phyloP scores from a whole-genome alignment of 2,113 vertebrate genomes.

The Datnioides undecimradiatus region DNA sequence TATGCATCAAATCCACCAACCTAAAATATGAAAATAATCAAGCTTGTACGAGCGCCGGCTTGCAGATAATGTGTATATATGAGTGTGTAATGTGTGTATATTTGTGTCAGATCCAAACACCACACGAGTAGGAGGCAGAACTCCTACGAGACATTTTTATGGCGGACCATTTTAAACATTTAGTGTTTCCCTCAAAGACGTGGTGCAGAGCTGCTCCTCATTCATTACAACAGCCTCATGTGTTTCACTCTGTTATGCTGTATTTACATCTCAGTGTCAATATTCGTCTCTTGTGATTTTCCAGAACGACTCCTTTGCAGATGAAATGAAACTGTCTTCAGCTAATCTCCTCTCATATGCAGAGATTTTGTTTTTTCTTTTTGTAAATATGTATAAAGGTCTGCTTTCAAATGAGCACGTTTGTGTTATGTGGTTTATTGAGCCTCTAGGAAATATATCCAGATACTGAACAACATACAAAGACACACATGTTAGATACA shows the following conservation, averaged over 20 bases:
- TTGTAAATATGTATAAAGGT: slow-evolving; percentile 74
- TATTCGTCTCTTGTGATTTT: slow-evolving; percentile 53
- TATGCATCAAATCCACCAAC: slow-evolving; percentile 17
- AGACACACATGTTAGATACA: neutral
- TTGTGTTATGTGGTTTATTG: slow-evolving; percentile 47
- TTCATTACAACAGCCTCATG: slow-evolving; percentile 35
- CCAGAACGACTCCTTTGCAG: slow-evolving; percentile 51
- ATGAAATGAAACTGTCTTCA: slow-evolving; percentile 52
- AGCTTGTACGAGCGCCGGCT: slow-evolving; percentile 5
- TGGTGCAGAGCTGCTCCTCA: slow-evolving; percentile 43
- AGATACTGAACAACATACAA: slow-evolving; percentile 12
- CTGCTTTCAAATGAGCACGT: slow-evolving; percentile 53
- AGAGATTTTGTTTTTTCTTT: slow-evolving; percentile 38
- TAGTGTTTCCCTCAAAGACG: slow-evolving; percentile 43
- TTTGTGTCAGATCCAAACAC: slow-evolving; percentile 36
- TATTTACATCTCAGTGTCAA: slow-evolving; percentile 55
- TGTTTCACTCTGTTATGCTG: slow-evolving; percentile 51
- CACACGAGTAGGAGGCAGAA: slow-evolving; percentile 11
- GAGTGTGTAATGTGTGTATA: slow-evolving; percentile 29
- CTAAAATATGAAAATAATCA: slow-evolving; percentile 3
- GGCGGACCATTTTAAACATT: slow-evolving; percentile 30
- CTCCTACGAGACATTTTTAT: slow-evolving; percentile 35
- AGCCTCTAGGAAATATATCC: neutral
- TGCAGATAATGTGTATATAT: slow-evolving; percentile 24
- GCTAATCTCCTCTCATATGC: slow-evolving; percentile 23